These are phyloP conservation scores for Craterocephalus amniculus DNA, from an alignment of 2,797 vertebrate genomes.

Conservation along the genomic window DNA sequence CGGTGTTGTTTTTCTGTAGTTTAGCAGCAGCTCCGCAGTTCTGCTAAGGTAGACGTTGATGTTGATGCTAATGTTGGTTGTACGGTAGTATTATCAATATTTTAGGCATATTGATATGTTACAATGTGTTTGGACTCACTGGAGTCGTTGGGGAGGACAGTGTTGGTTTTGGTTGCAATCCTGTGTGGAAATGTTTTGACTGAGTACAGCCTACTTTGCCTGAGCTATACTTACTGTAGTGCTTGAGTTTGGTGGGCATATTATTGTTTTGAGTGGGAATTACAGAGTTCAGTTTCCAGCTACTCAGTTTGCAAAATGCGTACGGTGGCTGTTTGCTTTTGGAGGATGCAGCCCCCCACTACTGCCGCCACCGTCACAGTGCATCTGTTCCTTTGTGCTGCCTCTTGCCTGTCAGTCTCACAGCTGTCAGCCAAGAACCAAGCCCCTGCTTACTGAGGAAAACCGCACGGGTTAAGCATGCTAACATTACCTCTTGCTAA, in stretches of 20 bases:
- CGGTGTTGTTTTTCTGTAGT: constrained; percentile 38
- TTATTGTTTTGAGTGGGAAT: neutral
- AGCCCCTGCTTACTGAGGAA: constrained; percentile 63
- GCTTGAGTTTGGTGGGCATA: constrained; percentile 8
- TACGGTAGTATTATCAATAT: neutral
- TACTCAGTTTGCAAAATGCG: constrained; percentile 45
- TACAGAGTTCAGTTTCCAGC: constrained; percentile 12
- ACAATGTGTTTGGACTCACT: constrained; percentile 8
- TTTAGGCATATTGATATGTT: neutral
- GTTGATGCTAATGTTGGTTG: constrained; percentile 2
- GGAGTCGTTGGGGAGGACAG: constrained; percentile 8
- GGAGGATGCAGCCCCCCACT: constrained; percentile 72
- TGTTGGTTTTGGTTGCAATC: constrained; percentile 28
- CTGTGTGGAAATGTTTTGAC: constrained; percentile 57
- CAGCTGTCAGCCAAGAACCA: constrained; percentile 82
- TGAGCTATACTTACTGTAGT: constrained; percentile 11
- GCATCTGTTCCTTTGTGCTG: constrained; percentile 85
- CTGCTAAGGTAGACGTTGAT: constrained; percentile 33
- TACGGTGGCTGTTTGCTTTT: constrained; percentile 54
- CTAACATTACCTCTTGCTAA: constrained; percentile 38
- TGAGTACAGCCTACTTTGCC: constrained; percentile 21
- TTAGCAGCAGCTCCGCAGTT: constrained; percentile 39
- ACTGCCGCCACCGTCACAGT: constrained; percentile 75
- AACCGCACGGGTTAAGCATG: constrained; percentile 50
- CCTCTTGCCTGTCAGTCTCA: constrained; percentile 82